Percentiles rank a stretch among this genome's conserved stretches.
These are phyloP conservation scores for Maconellicoccus hirsutus DNA, from an alignment of 1,140 invertebrate species.

Conservation along the genomic window DNA sequence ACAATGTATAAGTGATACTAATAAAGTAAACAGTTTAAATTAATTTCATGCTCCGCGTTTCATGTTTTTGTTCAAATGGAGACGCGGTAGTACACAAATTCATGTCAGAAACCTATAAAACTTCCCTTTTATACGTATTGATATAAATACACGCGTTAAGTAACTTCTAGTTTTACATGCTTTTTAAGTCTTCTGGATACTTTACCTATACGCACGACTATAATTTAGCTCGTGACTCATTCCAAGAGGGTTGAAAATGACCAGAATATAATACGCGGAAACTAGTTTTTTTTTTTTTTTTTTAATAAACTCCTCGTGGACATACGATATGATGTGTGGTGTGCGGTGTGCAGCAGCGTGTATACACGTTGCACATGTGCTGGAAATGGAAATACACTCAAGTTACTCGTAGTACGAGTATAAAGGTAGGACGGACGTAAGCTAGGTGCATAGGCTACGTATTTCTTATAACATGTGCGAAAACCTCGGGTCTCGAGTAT, in stretches of 20 bases:
- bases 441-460: too few relatives aligned
- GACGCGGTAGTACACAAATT: background rate
- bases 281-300: conserved; percentile 6
- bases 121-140: conserved; percentile 6
- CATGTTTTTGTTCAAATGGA: background rate
- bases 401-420: too few relatives aligned
- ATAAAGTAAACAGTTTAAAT: conserved; percentile 1
- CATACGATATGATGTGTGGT: background rate
- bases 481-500: background rate
- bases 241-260: background rate
- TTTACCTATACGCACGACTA: conserved; percentile 2
- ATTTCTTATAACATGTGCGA: background rate
- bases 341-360: too few relatives aligned
- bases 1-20: conserved; percentile 4
- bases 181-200: background rate
- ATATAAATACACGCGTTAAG: conserved; percentile 8
- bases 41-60: background rate
- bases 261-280: background rate
- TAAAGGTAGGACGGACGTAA: too few relatives aligned
- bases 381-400: too few relatives aligned
- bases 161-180: conserved; percentile 9
- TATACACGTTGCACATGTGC: background rate
- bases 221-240: conserved; percentile 8
- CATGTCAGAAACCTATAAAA: conserved; percentile 4
- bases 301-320: background rate